A percentile compares a stretch with the other conserved stretches of the same genome.
These are phyloP conservation scores for Emydocephalus ijimae DNA, from an alignment of 2,113 vertebrate species.

Conservation along the genomic window DNA sequence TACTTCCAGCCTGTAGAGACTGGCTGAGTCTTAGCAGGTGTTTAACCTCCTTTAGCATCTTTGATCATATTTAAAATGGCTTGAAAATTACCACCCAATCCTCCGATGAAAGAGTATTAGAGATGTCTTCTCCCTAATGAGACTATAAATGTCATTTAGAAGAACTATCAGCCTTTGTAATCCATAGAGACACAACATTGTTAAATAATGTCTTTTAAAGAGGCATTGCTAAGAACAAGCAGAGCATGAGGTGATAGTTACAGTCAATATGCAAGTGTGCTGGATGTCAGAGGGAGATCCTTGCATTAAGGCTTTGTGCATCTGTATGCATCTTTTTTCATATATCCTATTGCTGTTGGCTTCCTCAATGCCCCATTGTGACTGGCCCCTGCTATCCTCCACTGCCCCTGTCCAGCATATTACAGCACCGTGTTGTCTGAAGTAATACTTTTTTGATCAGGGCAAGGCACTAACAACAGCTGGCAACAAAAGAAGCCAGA, in stretches of 20 bases:
- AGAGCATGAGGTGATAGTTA: constrained; percentile 18
- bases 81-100: not conserved
- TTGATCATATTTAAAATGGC: not conserved
- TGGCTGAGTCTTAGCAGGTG: not conserved
- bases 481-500: constrained; percentile 51
- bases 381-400: constrained; percentile 36
- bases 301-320: constrained; percentile 16
- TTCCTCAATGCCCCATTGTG: constrained; percentile 23
- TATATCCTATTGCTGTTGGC: constrained; percentile 14
- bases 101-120: accelerated
- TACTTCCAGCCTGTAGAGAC: not conserved
- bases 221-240: accelerated
- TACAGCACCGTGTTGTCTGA: not conserved
- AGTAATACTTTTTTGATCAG: constrained; percentile 52
- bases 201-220: not conserved
- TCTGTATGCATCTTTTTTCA: not conserved
- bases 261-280: constrained; percentile 9
- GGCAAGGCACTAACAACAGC: constrained; percentile 26
- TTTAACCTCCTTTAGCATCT: not conserved
- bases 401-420: constrained; percentile 27
- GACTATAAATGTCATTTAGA: accelerated
- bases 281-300: not conserved
- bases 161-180: not conserved
- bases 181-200: accelerated
- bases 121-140: not conserved